Conservation (phyloP, 2,113 vertebrate genomes). For the Apistogramma diplotaenia region DNA sequence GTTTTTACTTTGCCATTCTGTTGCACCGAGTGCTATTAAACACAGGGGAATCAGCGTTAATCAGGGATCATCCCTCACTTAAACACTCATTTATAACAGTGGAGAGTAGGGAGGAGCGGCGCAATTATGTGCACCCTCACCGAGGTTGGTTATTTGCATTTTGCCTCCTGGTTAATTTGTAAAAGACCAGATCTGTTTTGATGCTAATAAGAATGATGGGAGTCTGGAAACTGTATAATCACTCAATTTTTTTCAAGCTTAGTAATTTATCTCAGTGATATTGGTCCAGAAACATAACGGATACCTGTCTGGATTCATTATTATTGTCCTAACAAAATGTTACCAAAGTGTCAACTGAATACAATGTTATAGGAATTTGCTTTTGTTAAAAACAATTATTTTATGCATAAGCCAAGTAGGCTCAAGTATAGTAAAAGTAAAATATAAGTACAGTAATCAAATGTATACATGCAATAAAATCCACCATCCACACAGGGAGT, state of each 20-base stretch:
- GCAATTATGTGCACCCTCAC: conserved; percentile 32
- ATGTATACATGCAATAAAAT: neutral
- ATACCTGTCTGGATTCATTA: neutral
- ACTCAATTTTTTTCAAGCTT: neutral
- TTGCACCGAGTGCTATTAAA: conserved; percentile 61
- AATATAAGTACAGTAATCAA: neutral
- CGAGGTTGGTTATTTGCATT: conserved; percentile 53
- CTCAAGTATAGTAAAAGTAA: neutral
- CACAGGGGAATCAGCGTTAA: conserved; percentile 59
- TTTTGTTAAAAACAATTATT: too few species aligned
- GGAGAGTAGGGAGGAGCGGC: conserved; percentile 37
- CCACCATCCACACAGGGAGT: neutral
- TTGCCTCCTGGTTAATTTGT: conserved; percentile 28
- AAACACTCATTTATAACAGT: conserved; percentile 33
- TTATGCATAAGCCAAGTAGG: too few species aligned
- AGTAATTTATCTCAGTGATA: neutral
- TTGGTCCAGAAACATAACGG: neutral
- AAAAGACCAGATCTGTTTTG: conserved; percentile 9
- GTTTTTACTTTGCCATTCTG: conserved; percentile 65
- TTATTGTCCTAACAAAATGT: neutral
- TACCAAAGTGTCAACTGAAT: neutral
- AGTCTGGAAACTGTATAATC: neutral
- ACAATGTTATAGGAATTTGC: neutral
- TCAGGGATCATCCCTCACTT: conserved; percentile 58
- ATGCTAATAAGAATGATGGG: neutral